phyloP scores from a whole-genome alignment of 1,140 invertebrate genomes.

The Littorina saxatilis region DNA sequence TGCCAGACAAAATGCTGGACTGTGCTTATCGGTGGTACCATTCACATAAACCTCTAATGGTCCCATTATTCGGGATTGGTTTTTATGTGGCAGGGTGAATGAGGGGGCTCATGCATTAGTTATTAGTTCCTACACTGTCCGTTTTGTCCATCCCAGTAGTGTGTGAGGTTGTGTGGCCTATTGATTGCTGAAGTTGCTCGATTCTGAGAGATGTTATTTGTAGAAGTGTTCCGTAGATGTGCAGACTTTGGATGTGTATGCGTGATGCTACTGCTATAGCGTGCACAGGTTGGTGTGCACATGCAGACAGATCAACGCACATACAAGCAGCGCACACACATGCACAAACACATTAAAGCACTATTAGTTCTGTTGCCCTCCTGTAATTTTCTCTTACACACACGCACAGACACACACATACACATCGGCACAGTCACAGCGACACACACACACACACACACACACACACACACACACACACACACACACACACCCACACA shows the following conservation, averaged over 20 bases:
- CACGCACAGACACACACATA: slow-evolving; percentile 29
- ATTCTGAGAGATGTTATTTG: too few species aligned
- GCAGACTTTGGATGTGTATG: too few species aligned
- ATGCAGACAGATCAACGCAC: too few species aligned
- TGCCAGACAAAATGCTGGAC: too few species aligned
- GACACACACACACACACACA: slow-evolving; percentile 42
- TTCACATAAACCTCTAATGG: not conserved
- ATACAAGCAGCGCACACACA: not conserved
- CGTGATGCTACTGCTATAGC: too few species aligned
- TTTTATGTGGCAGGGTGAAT: not conserved
- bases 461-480: slow-evolving; percentile 36
- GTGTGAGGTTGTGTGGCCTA: too few species aligned
- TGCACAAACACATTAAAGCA: not conserved
- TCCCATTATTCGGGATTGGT: not conserved
- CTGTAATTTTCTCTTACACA: slow-evolving; percentile 23
- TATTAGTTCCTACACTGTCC: too few species aligned
- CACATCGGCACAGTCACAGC: slow-evolving; percentile 26
- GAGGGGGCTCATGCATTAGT: not conserved
- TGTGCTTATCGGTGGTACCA: too few species aligned
- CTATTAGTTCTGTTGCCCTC: not conserved
- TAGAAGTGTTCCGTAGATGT: too few species aligned
- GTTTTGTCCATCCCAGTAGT: too few species aligned
- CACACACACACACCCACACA: slow-evolving; percentile 26
- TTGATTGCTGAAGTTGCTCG: too few species aligned
- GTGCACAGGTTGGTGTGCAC: too few species aligned